Percentiles rank a stretch among this genome's conserved stretches.
These are phyloP conservation scores for Hetaerina americana DNA, from an alignment of 1,140 invertebrate species.

Conservation along the genomic window DNA sequence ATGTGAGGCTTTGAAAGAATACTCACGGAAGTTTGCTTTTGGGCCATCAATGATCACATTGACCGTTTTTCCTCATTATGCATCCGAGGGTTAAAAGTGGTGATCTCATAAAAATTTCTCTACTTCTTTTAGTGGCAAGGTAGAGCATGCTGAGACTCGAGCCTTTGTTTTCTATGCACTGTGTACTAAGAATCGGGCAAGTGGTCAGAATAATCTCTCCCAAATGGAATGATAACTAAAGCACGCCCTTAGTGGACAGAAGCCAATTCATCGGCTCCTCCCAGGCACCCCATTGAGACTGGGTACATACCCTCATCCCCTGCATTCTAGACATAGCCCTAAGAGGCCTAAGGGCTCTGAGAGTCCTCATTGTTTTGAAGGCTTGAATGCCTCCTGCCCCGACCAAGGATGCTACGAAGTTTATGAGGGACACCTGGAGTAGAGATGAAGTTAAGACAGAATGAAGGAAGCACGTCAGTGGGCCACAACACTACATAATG, in stretches of 20 bases:
- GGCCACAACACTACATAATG: constrained; percentile 8
- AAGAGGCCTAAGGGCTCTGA: constrained; percentile 85
- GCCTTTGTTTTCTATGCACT: not conserved
- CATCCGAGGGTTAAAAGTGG: not conserved
- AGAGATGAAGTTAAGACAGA: constrained; percentile 24
- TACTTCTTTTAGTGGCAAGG: not conserved
- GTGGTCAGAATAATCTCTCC: not conserved
- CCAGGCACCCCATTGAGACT: constrained; percentile 13
- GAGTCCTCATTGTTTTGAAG: constrained; percentile 95
- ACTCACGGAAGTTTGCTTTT: too few species aligned
- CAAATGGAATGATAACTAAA: not conserved
- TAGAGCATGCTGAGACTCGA: constrained; percentile 2
- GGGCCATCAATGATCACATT: too few species aligned
- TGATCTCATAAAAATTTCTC: constrained; percentile 4
- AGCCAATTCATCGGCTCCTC: constrained; percentile 9
- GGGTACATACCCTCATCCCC: constrained; percentile 88
- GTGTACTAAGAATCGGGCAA: constrained; percentile 1
- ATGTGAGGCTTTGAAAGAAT: too few species aligned
- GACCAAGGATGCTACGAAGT: constrained; percentile 87
- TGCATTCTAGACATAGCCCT: constrained; percentile 94
- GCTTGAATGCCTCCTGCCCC: constrained; percentile 92
- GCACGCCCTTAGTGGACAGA: not conserved
- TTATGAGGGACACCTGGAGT: constrained; percentile 86
- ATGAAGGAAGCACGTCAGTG: constrained; percentile 8
- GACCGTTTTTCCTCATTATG: not conserved